Evolutionary conservation across 2,113 vertebrate genomes (phyloP).

Genomic region (Picathartes gymnocephalus): DNA sequence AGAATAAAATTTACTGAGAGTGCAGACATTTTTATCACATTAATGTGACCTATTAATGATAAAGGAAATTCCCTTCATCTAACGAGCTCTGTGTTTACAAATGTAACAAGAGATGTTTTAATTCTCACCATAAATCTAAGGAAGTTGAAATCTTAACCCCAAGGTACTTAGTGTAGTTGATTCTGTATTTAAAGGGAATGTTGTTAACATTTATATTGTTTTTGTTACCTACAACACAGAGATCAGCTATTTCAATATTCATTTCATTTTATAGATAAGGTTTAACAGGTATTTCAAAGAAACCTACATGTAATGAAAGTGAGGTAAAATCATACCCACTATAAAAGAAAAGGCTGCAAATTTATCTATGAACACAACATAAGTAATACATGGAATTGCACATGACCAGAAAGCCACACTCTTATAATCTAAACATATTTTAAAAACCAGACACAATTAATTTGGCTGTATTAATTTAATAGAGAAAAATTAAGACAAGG

Average conservation of each 20-base stretch:
- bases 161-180: slow-evolving; percentile 53
- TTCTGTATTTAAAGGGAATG: slow-evolving; percentile 43
- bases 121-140: slow-evolving; percentile 64
- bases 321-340: not conserved
- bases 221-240: slow-evolving; percentile 38
- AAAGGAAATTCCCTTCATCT: slow-evolving; percentile 73
- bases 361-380: not conserved
- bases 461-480: not conserved
- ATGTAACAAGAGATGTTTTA: slow-evolving; percentile 57
- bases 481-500: not conserved
- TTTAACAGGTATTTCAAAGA: slow-evolving; percentile 2
- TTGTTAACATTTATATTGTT: slow-evolving; percentile 41
- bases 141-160: slow-evolving; percentile 63
- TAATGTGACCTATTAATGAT: slow-evolving; percentile 71
- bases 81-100: slow-evolving; percentile 67
- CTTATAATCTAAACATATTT: not conserved
- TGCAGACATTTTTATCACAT: slow-evolving; percentile 67
- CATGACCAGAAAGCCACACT: not conserved
- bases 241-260: slow-evolving; percentile 24
- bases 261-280: slow-evolving; percentile 30
- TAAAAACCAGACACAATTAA: not conserved
- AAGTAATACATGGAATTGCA: not conserved
- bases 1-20: slow-evolving; percentile 57
- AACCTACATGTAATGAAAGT: not conserved
- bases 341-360: not conserved